A percentile compares a stretch with the other conserved stretches of the same genome.
These are phyloP conservation scores for Junonia oenone DNA, from an alignment of 2,888 invertebrate genomes.

Conservation along the genomic window DNA sequence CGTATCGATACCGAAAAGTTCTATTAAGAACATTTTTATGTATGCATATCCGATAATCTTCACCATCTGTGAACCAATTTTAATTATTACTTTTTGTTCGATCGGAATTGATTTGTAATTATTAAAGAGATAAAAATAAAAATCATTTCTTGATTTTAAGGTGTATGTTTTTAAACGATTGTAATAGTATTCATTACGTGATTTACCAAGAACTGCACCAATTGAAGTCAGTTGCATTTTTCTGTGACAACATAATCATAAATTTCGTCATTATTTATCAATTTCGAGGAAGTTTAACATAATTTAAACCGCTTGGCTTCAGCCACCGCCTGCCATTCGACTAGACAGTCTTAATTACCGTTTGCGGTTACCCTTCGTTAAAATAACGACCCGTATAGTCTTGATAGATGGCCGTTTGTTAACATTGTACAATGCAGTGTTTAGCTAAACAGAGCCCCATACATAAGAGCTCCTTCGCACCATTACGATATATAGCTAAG, in stretches of 20 bases:
- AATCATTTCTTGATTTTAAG: too few species aligned
- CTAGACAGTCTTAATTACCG: conserved; percentile 7
- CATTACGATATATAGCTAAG: neutral
- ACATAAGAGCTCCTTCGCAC: neutral
- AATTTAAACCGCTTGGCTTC: neutral
- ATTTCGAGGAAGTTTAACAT: neutral
- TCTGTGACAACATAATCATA: too few species aligned
- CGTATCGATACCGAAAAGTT: too few species aligned
- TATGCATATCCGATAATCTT: too few species aligned
- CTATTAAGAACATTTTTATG: too few species aligned
- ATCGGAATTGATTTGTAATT: too few species aligned
- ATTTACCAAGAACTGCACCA: neutral
- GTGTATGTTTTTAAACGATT: too few species aligned
- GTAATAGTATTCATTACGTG: too few species aligned
- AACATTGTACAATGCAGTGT: neutral
- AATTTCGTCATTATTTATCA: neutral
- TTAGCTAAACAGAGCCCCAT: too few species aligned
- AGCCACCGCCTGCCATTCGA: neutral
- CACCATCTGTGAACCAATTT: too few species aligned
- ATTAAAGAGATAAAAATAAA: too few species aligned
- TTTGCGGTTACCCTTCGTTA: conserved; percentile 7
- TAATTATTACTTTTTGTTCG: too few species aligned
- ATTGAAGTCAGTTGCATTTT: neutral
- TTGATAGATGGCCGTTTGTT: conserved; percentile 4
- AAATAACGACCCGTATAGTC: conserved; percentile 10